These are phyloP conservation scores for Branchipolynoe longqiensis DNA, from an alignment of 2,888 invertebrate species.

Conservation along the genomic window DNA sequence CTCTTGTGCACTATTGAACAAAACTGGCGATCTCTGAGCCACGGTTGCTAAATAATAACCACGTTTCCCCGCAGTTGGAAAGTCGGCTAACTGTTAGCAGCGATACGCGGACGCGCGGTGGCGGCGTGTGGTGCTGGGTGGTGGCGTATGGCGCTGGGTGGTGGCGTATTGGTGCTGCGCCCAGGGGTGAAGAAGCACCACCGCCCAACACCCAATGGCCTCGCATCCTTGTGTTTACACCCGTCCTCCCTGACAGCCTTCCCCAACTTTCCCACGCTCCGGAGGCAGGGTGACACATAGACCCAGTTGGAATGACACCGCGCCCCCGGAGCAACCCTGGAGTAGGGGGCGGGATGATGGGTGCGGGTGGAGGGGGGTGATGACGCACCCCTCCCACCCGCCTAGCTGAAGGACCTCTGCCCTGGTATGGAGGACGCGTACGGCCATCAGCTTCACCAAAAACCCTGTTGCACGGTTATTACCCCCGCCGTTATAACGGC, in stretches of 20 bases:
- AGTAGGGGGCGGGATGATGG: neutral
- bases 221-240: conserved; percentile 34
- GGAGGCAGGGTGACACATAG: conserved; percentile 18
- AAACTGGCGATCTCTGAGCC: no score
- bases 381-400: conserved; percentile 18
- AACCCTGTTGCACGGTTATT: no score
- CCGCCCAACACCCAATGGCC: neutral
- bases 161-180: neutral
- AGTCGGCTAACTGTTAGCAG: no score
- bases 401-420: no score
- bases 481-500: no score
- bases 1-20: no score
- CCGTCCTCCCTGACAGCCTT: conserved; percentile 39
- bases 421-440: no score
- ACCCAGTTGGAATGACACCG: conserved; percentile 33
- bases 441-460: no score
- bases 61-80: no score
- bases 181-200: neutral
- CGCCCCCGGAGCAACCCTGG: neutral
- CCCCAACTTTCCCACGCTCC: conserved; percentile 56
- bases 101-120: no score
- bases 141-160: neutral
- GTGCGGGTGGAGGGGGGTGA: conserved; percentile 5
- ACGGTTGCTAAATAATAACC: no score
- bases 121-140: conserved; percentile 7